Conservation (phyloP, 2,113 vertebrate genomes). For the Gymnocephalus cernua region DNA sequence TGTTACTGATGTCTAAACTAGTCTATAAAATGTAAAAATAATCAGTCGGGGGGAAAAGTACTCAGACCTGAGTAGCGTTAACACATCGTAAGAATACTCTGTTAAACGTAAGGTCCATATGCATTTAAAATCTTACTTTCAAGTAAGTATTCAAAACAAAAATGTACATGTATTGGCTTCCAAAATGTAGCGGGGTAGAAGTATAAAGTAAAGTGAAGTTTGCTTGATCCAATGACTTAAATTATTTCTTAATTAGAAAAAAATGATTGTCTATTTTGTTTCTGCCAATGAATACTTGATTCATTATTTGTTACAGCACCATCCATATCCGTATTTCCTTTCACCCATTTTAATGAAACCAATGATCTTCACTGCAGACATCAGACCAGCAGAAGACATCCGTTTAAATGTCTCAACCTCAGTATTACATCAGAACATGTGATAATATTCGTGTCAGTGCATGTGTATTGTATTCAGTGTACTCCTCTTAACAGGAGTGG, state of each 20-base stretch:
- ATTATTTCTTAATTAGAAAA: not conserved
- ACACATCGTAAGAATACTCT: too few species aligned
- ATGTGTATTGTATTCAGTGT: not conserved
- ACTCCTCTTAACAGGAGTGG: constrained; percentile 78
- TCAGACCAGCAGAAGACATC: too few species aligned
- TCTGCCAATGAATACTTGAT: not conserved
- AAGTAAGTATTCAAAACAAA: not conserved
- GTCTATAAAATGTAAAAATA: too few species aligned
- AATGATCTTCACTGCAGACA: not conserved
- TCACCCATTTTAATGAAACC: not conserved
- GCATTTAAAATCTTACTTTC: too few species aligned
- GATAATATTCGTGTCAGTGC: not conserved
- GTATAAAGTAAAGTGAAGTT: not conserved
- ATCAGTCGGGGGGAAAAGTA: too few species aligned
- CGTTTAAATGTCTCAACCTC: not conserved
- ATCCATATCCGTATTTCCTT: not conserved
- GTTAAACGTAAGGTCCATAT: too few species aligned
- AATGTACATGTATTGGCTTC: not conserved
- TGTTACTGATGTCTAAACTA: too few species aligned
- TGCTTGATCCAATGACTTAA: not conserved
- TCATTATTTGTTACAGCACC: not conserved
- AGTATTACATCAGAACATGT: not conserved
- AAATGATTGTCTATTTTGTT: not conserved
- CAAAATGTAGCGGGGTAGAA: not conserved
- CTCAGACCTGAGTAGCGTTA: too few species aligned